Base-by-base conservation (phyloP, 1,140 invertebrate species). In the Papilio machaon region DNA sequence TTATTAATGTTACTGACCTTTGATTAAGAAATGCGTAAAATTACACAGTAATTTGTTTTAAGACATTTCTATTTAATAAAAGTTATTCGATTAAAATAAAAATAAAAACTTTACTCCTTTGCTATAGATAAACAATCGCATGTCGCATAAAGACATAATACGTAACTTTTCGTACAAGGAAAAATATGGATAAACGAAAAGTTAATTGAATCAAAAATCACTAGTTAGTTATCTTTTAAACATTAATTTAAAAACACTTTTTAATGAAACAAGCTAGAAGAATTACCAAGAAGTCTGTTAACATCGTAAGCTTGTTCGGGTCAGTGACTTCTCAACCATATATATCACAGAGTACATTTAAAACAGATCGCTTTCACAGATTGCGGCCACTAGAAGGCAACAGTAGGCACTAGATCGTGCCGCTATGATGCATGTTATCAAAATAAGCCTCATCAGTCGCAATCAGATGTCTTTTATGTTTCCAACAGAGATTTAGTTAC, bases 361-460 rank as follows among this genome's bases (percentile, higher is more conserved):
- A 85, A 82, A 82, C 79, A 76, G 77, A 79, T 79, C 77, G n/a
- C 77, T 79, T 79, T 79, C 60, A 79, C 38, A 79, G 77, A 79
- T 79, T 64, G 19, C 77, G n/a, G 35, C 38, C 43, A 64, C 15
- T 79, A 64, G 58, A 60, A 35, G 60, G 60, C 38, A 79, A 35
- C 67, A 73, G 60, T 49, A 70, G 76, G 30, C 76, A 43, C 49
- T 60, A 79, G 77, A 64, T 79, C 17, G 43, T 46, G 35, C 54
- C n/a, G 54, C 38, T 64, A 79, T 58, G 77, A 79, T 47, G 19
- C 77, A 64, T 64, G 58, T 60, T 67, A 80, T 82, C 77, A 64
- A 82, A 81, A 87, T 83, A 82, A 85, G 82, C 85, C 86, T 84
- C 82, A 83, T 85, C 79, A 82, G 43, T 19, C 70, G 74, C 73